Percentiles rank a stretch among this genome's conserved stretches.
phyloP scores from a whole-genome alignment of 2,797 vertebrate genomes.

The Lepus oiostolus region DNA sequence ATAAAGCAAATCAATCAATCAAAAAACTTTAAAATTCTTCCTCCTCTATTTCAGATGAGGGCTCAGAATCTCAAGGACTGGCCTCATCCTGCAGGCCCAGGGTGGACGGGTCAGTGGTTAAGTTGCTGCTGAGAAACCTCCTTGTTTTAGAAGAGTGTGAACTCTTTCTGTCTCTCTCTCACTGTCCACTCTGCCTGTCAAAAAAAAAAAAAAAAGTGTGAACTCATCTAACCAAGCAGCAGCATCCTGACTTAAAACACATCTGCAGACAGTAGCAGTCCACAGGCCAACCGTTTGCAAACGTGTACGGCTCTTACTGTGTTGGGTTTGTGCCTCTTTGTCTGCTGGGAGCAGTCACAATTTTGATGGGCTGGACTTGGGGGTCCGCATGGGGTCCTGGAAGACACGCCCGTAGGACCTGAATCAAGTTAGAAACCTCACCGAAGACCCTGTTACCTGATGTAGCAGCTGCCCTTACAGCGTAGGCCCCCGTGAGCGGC shows the following conservation, averaged over 20 bases:
- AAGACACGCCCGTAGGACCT: background rate
- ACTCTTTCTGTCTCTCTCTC: background rate
- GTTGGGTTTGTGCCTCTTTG: background rate
- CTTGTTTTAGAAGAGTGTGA: background rate
- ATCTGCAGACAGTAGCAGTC: fast-evolving
- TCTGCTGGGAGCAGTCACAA: background rate
- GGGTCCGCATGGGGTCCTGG: background rate
- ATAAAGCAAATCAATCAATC: no score
- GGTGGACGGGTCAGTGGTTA: background rate
- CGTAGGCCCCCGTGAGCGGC: background rate
- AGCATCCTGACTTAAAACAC: background rate
- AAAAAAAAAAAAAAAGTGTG: no score
- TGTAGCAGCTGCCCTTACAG: fast-evolving
- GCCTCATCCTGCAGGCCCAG: background rate
- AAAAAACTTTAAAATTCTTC: background rate
- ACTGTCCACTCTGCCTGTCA: no score
- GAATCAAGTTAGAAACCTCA: background rate
- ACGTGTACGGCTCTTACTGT: background rate
- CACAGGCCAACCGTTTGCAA: background rate
- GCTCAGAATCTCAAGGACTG: background rate
- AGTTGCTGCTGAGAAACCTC: background rate
- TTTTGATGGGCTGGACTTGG: background rate
- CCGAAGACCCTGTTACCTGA: background rate
- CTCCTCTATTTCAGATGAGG: background rate
- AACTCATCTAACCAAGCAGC: background rate